Conservation (phyloP, 2,888 invertebrate species). For the Miltochrista miniata region DNA sequence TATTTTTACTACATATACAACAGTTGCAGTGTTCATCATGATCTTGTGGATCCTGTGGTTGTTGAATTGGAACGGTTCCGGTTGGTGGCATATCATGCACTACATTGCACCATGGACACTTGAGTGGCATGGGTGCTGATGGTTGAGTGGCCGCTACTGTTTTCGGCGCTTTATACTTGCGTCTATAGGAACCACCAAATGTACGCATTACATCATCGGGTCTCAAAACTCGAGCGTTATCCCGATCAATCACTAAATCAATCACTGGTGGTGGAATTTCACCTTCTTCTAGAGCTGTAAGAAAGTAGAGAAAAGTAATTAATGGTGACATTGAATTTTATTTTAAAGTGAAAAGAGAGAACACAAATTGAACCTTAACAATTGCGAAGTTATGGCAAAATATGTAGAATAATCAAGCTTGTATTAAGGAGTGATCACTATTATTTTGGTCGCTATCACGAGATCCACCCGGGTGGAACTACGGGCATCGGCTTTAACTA, state of each 20-base stretch:
- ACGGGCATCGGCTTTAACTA: too few species aligned
- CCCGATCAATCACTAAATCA: constrained; percentile 13
- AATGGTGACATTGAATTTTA: neutral
- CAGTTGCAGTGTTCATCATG: neutral
- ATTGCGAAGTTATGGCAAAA: too few species aligned
- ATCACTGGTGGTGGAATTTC: constrained; percentile 1
- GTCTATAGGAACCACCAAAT: neutral
- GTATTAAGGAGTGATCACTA: too few species aligned
- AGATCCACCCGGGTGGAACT: too few species aligned
- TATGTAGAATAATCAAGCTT: too few species aligned
- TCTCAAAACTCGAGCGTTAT: constrained; percentile 8
- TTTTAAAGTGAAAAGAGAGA: too few species aligned
- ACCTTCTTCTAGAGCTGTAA: neutral
- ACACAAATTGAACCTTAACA: too few species aligned
- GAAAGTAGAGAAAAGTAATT: neutral
- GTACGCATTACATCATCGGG: neutral
- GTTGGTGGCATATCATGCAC: neutral
- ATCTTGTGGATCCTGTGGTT: too few species aligned
- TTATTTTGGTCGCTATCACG: too few species aligned
- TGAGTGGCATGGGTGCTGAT: neutral
- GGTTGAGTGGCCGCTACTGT: neutral
- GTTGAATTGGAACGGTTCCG: neutral
- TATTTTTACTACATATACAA: constrained; percentile 1
- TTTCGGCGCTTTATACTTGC: neutral
- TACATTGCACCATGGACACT: neutral